Conservation (phyloP, 1,140 invertebrate genomes). For the Ceratosolen fusciceps region DNA sequence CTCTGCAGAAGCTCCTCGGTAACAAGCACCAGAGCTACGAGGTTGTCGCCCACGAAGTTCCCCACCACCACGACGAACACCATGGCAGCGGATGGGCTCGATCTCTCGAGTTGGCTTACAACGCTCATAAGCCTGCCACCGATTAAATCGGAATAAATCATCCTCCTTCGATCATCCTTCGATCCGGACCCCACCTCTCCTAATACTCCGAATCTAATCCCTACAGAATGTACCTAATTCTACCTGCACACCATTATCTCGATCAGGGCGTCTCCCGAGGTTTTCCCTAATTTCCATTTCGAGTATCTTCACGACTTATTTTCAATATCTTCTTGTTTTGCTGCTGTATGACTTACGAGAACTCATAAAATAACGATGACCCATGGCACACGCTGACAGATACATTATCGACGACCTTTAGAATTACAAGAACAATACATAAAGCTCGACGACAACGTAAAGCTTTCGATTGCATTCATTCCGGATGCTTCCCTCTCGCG, state of each 20-base stretch:
- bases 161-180: background rate
- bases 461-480: too few species aligned
- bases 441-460: too few species aligned
- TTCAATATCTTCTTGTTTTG: too few species aligned
- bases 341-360: too few species aligned
- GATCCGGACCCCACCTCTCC: background rate
- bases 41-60: slow-evolving; percentile 66
- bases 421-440: too few species aligned
- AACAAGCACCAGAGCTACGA: slow-evolving; percentile 81
- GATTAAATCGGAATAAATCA: background rate
- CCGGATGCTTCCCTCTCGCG: too few species aligned
- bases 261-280: slow-evolving; percentile 20
- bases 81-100: slow-evolving; percentile 68
- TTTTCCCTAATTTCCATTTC: too few species aligned
- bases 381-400: background rate
- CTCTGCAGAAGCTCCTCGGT: slow-evolving; percentile 83
- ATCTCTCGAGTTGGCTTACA: slow-evolving; percentile 67
- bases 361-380: background rate
- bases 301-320: too few species aligned
- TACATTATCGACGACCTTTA: too few species aligned
- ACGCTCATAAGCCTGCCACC: slow-evolving; percentile 64
- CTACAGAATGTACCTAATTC: slow-evolving; percentile 9
- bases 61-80: slow-evolving; percentile 65
- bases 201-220: background rate
- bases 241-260: slow-evolving; percentile 19